A percentile compares a stretch with the other conserved stretches of the same genome.
These are phyloP conservation scores for Acanthosepion pharaonis DNA, from an alignment of 2,888 invertebrate species.

Conservation along the genomic window DNA sequence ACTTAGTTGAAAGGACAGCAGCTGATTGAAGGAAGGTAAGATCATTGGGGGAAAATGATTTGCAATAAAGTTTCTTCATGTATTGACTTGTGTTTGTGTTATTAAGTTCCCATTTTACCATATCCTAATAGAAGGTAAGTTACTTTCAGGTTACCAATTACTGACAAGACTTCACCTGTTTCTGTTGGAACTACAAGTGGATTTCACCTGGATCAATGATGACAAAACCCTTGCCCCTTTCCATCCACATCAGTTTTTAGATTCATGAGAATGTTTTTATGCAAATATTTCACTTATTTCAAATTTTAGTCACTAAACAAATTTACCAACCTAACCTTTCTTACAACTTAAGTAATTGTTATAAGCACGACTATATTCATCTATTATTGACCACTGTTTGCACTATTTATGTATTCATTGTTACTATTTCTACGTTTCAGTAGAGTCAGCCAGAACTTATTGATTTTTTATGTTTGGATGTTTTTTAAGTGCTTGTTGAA, in stretches of 20 bases:
- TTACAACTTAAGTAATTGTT: background rate
- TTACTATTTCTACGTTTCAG: constrained; percentile 33
- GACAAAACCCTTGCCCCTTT: background rate
- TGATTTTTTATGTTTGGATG: constrained; percentile 4
- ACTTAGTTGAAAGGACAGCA: constrained; percentile 35
- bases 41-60: constrained; percentile 42
- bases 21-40: constrained; percentile 47
- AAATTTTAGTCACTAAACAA: background rate
- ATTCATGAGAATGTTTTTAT: background rate
- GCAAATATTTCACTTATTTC: background rate
- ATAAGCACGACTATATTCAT: background rate
- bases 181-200: background rate
- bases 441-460: background rate
- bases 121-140: constrained; percentile 38
- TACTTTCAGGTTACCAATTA: constrained; percentile 25
- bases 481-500: background rate
- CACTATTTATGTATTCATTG: background rate
- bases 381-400: constrained; percentile 15
- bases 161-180: background rate
- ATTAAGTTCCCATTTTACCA: constrained; percentile 37
- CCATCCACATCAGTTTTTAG: background rate
- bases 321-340: background rate
- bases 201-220: background rate
- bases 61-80: constrained; percentile 49
- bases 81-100: constrained; percentile 47